Evolutionary conservation across 2,888 invertebrate genomes (phyloP).

Genomic region (Andrena haemorrhoa): DNA sequence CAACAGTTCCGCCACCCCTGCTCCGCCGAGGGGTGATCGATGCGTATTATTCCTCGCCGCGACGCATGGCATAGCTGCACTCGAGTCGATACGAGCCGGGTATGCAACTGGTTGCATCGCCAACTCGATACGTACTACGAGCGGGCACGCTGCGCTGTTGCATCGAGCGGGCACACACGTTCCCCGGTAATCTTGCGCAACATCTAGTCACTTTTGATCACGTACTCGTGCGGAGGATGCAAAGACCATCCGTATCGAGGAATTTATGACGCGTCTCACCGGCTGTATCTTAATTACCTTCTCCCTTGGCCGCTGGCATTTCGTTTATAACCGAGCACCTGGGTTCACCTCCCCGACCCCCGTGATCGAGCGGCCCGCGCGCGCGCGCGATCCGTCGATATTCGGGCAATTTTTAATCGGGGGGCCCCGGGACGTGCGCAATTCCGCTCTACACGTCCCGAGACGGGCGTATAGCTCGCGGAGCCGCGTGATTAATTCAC

Average conservation of each 20-base stretch:
- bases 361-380: background rate
- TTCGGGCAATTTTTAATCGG: conserved; percentile 32
- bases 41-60: conserved; percentile 43
- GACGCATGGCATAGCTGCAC: conserved; percentile 48
- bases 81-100: conserved; percentile 22
- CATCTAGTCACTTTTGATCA: conserved; percentile 41
- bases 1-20: conserved; percentile 52
- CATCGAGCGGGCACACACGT: conserved; percentile 1
- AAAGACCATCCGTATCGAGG: conserved; percentile 14
- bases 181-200: conserved; percentile 23
- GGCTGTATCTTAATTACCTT: conserved; percentile 42
- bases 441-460: conserved; percentile 19
- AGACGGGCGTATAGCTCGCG: background rate
- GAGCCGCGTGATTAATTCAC: conserved; percentile 60
- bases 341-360: background rate
- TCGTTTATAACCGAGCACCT: conserved; percentile 8
- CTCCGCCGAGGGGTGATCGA: conserved; percentile 32
- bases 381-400: conserved; percentile 31
- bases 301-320: background rate
- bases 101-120: conserved; percentile 66
- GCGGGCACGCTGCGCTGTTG: background rate
- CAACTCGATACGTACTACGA: background rate
- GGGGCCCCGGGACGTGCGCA: background rate
- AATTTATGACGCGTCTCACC: conserved; percentile 32
- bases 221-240: conserved; percentile 11